A percentile compares a stretch with the other conserved stretches of the same genome.
phyloP scores from a whole-genome alignment of 1,140 invertebrate species.

The Drosophila punjabiensis region DNA sequence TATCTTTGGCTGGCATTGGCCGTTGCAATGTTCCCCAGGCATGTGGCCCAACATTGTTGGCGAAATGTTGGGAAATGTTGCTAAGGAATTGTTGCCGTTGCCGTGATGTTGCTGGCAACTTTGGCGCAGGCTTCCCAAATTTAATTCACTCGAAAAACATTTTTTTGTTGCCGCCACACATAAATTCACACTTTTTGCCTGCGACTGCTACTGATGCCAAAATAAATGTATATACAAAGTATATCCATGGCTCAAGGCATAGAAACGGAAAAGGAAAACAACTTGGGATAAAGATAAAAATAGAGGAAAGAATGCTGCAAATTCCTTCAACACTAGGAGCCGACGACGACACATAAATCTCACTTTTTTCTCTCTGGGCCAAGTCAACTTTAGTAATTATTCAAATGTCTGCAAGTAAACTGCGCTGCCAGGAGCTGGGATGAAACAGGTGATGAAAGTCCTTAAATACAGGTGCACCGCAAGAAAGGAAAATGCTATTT shows the following conservation, averaged over 20 bases:
- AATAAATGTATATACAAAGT: slow-evolving; percentile 32
- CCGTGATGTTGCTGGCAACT: slow-evolving; percentile 32
- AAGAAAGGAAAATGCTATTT: neutral
- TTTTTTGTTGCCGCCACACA: slow-evolving; percentile 18
- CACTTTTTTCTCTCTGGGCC: slow-evolving; percentile 18
- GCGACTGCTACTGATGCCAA: slow-evolving; percentile 30
- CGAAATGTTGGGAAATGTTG: slow-evolving; percentile 16
- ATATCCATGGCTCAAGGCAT: slow-evolving; percentile 10
- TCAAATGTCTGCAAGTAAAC: slow-evolving; percentile 58
- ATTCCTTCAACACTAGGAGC: slow-evolving; percentile 30
- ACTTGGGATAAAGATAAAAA: neutral
- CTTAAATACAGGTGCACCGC: slow-evolving; percentile 1
- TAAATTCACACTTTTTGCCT: slow-evolving; percentile 58
- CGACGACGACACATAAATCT: slow-evolving; percentile 68
- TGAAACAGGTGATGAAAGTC: slow-evolving; percentile 61
- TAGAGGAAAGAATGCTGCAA: slow-evolving; percentile 14
- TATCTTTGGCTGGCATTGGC: slow-evolving; percentile 50
- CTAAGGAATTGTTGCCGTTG: slow-evolving; percentile 31
- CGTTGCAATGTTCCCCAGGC: slow-evolving; percentile 1
- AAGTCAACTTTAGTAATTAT: slow-evolving; percentile 78
- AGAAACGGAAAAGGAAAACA: neutral
- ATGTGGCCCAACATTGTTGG: slow-evolving; percentile 6
- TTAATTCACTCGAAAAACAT: slow-evolving; percentile 71
- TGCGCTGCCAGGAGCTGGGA: neutral
- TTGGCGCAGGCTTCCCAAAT: slow-evolving; percentile 40